Evolutionary conservation across 2,888 invertebrate genomes (phyloP).

Genomic region (Neelides folsomi): DNA sequence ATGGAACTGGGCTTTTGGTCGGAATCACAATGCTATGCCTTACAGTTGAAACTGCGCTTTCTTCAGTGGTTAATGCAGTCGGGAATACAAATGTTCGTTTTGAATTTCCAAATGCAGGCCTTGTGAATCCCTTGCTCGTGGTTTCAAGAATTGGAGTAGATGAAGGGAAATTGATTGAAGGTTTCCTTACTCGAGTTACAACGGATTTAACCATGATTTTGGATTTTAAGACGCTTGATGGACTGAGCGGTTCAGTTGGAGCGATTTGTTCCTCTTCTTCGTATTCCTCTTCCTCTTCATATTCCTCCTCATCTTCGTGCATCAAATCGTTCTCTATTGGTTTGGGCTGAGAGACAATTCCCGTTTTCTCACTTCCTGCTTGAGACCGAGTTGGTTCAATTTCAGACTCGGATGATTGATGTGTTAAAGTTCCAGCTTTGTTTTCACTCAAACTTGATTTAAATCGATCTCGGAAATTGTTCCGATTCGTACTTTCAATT

Average conservation of each 20-base stretch:
- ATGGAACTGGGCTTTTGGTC: background rate
- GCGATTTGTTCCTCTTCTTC: slow-evolving; percentile 10
- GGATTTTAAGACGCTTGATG: background rate
- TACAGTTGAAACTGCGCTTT: background rate
- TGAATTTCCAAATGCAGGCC: too few species aligned
- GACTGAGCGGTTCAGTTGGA: background rate
- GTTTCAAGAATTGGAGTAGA: too few species aligned
- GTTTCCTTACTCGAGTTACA: slow-evolving; percentile 17
- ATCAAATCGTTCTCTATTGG: background rate
- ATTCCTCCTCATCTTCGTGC: slow-evolving; percentile 5
- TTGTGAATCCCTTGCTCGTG: too few species aligned
- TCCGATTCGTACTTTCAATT: too few species aligned
- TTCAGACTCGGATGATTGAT: background rate
- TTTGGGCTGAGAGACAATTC: background rate
- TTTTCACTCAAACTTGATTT: too few species aligned
- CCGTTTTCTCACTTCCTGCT: slow-evolving; percentile 8
- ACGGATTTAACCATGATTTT: slow-evolving; percentile 3
- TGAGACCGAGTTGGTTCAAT: slow-evolving; percentile 1
- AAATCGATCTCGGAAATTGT: too few species aligned
- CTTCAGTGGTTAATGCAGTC: background rate
- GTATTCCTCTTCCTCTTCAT: slow-evolving; percentile 11
- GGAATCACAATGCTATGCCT: background rate
- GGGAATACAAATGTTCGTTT: too few species aligned
- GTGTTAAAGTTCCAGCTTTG: too few species aligned
- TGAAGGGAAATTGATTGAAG: background rate